Percentiles rank a stretch among this genome's conserved stretches.
These are phyloP conservation scores for Craseonycteris thonglongyai DNA, from an alignment of 2,113 vertebrate genomes.

Conservation along the genomic window DNA sequence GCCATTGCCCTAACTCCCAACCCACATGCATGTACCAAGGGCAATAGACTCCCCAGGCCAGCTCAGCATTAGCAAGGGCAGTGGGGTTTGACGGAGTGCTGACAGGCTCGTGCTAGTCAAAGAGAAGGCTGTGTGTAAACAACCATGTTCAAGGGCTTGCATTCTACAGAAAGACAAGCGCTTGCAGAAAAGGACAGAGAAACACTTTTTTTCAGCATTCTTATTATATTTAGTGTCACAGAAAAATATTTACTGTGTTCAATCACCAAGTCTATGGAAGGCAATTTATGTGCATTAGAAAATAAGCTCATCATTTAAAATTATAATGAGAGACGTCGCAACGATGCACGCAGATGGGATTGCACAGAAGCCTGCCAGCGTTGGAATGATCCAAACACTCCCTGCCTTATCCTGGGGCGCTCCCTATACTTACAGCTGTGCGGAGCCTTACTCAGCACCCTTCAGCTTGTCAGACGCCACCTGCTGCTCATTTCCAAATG, in stretches of 20 bases:
- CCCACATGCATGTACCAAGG: accelerated
- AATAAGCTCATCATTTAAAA: slow-evolving; percentile 53
- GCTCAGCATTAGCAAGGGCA: not conserved
- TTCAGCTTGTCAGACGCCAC: not conserved
- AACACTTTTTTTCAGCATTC: not conserved
- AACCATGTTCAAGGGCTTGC: not conserved
- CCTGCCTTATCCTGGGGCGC: not conserved
- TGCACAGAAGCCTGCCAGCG: slow-evolving; percentile 35
- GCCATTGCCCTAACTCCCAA: not conserved
- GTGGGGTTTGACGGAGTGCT: not conserved
- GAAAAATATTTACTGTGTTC: slow-evolving; percentile 64
- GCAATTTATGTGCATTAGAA: slow-evolving; percentile 51
- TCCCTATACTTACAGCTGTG: not conserved
- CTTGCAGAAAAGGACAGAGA: not conserved
- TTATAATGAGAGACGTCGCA: slow-evolving; percentile 47
- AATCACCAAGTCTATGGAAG: slow-evolving; percentile 50
- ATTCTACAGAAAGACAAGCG: not conserved
- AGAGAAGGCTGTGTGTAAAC: not conserved
- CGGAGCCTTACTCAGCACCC: not conserved
- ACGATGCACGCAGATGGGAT: slow-evolving; percentile 36
- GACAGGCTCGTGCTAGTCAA: not conserved
- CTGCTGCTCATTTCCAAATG: not conserved
- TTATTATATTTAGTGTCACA: slow-evolving; percentile 36
- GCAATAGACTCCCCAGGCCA: not conserved
- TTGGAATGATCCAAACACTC: slow-evolving; percentile 2